These are phyloP conservation scores for Palythoa grandiflora DNA, from an alignment of 92 coral and sea anemone species.

Conservation along the genomic window DNA sequence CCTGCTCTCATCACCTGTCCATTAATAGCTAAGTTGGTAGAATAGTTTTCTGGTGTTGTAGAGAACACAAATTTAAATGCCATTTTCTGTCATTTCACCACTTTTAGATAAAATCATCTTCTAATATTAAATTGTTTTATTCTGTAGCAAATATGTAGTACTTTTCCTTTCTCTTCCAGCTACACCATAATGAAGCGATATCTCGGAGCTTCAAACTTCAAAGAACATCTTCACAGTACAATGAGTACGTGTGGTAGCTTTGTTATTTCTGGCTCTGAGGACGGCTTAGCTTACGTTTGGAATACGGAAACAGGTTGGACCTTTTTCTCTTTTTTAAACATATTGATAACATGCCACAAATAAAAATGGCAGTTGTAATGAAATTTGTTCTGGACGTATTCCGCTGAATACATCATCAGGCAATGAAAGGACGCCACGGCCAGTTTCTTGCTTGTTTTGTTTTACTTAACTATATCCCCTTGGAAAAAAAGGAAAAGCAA, in stretches of 20 bases:
- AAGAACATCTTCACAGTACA: constrained; percentile 96
- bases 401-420: too few species aligned
- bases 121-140: background rate
- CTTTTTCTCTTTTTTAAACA: too few species aligned
- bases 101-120: background rate
- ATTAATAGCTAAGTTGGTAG: too few species aligned
- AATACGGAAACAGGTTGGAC: constrained; percentile 78
- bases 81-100: too few species aligned
- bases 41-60: too few species aligned
- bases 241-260: constrained; percentile 94
- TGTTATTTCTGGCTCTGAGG: constrained; percentile 98
- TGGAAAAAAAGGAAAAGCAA: background rate
- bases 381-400: too few species aligned
- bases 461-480: background rate
- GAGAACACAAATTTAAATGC: too few species aligned
- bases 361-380: too few species aligned
- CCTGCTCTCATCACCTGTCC: too few species aligned
- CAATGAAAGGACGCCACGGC: too few species aligned
- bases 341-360: too few species aligned
- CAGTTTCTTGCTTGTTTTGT: background rate
- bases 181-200: constrained; percentile 90
- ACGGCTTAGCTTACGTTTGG: constrained; percentile 95
- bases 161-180: constrained; percentile 37
- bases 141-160: background rate
- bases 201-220: constrained; percentile 94